Evolutionary conservation across 1,140 invertebrate genomes (phyloP).

Genomic region (Patella vulgata): DNA sequence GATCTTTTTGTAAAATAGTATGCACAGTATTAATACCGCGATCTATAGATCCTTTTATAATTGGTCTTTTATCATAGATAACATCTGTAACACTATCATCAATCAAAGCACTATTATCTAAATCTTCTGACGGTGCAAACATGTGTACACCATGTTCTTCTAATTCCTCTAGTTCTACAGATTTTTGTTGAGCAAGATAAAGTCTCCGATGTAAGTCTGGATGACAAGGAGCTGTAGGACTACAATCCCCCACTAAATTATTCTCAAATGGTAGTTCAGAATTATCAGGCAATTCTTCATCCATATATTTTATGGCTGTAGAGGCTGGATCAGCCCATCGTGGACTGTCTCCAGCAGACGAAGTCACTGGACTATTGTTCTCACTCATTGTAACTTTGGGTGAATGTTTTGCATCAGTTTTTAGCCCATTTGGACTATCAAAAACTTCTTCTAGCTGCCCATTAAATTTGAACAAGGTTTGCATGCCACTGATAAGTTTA

Average conservation of each 20-base stretch:
- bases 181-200: conserved; percentile 44
- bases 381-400: too few relatives aligned
- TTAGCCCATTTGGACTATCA: too few relatives aligned
- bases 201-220: conserved; percentile 45
- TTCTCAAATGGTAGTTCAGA: conserved; percentile 45
- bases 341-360: conserved; percentile 22
- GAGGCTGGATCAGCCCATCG: conserved; percentile 64
- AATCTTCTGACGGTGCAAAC: background rate
- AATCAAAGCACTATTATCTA: conserved; percentile 9
- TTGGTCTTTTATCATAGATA: conserved; percentile 6
- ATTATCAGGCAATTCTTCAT: conserved; percentile 58
- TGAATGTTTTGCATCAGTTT: too few relatives aligned
- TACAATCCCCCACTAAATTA: conserved; percentile 55
- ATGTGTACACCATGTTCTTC: background rate
- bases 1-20: background rate
- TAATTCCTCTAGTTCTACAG: background rate
- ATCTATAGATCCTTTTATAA: conserved; percentile 21
- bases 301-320: conserved; percentile 65
- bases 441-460: too few relatives aligned
- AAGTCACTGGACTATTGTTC: too few relatives aligned
- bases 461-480: too few relatives aligned
- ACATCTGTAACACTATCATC: background rate
- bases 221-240: conserved; percentile 39
- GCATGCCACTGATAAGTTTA: conserved; percentile 27
- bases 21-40: conserved; percentile 16